These are phyloP conservation scores for Oryzias melastigma DNA, from an alignment of 2,113 vertebrate genomes.

Conservation along the genomic window DNA sequence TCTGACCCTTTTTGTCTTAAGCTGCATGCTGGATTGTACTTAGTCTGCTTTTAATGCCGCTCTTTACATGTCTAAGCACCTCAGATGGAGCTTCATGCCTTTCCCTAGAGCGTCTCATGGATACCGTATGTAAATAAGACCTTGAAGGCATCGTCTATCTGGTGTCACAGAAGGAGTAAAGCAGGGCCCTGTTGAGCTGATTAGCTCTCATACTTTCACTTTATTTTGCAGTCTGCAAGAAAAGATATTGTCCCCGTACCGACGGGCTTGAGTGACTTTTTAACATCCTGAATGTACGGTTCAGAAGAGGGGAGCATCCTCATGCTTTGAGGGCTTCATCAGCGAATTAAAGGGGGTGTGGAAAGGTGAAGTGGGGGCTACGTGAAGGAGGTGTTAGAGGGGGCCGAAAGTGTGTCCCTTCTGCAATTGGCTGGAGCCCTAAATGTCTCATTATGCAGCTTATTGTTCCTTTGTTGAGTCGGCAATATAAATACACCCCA, in stretches of 20 bases:
- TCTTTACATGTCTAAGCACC: constrained; percentile 65
- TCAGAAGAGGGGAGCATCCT: constrained; percentile 53
- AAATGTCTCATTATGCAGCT: constrained; percentile 80
- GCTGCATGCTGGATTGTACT: constrained; percentile 65
- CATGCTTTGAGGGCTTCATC: constrained; percentile 40
- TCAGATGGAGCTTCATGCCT: constrained; percentile 67
- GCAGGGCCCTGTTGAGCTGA: background rate
- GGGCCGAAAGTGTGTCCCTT: constrained; percentile 73
- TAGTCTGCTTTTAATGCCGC: constrained; percentile 71
- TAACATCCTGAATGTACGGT: constrained; percentile 8
- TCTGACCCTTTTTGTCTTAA: constrained; percentile 63
- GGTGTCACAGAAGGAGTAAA: constrained; percentile 30
- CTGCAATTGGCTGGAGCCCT: constrained; percentile 79
- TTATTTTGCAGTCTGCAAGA: background rate
- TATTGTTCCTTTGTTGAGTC: constrained; percentile 82
- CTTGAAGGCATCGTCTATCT: constrained; percentile 51
- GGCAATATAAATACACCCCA: constrained; percentile 77
- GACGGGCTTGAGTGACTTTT: constrained; percentile 1
- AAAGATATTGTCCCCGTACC: background rate
- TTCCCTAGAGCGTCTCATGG: constrained; percentile 52
- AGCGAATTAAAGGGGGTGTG: constrained; percentile 55
- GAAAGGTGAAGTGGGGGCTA: constrained; percentile 57
- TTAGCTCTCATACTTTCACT: constrained; percentile 36
- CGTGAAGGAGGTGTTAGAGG: constrained; percentile 47
- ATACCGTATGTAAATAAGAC: constrained; percentile 69